phyloP scores from a whole-genome alignment of 2,113 vertebrate species.

The Gallinago paraguaiae region DNA sequence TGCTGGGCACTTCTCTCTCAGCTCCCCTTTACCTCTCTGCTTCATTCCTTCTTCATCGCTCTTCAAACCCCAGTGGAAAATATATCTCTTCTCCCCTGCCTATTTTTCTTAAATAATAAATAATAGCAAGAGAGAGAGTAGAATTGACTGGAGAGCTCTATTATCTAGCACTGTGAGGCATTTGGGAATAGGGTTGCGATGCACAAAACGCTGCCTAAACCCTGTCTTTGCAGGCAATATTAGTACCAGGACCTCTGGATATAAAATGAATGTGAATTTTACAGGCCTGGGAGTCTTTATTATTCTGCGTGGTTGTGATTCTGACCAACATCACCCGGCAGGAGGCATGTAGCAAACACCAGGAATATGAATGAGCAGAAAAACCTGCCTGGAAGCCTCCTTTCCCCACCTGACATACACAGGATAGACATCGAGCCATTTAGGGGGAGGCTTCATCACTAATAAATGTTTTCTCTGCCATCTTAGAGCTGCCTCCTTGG shows the following conservation, averaged over 20 bases:
- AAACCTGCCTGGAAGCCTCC: background rate
- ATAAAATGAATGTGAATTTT: background rate
- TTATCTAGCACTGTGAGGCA: background rate
- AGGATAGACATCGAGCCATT: background rate
- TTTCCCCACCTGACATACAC: background rate
- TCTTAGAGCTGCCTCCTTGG: constrained; percentile 22
- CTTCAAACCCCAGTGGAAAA: constrained; percentile 4
- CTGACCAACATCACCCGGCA: background rate
- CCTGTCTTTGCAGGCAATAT: background rate
- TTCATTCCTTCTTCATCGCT: background rate
- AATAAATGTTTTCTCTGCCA: constrained; percentile 31
- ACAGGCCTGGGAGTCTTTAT: background rate
- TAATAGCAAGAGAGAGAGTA: background rate
- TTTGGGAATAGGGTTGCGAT: background rate
- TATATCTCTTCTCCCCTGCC: constrained; percentile 18
- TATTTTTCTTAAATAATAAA: constrained; percentile 56
- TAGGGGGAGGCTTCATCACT: constrained; percentile 35
- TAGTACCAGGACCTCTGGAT: background rate
- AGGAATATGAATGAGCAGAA: background rate
- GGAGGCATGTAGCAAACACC: background rate
- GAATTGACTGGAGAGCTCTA: constrained; percentile 2
- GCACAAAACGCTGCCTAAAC: background rate
- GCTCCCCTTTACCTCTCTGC: background rate
- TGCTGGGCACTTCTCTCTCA: background rate
- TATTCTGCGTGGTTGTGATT: background rate